Base-by-base conservation (phyloP, 1,140 invertebrate species). In the Drosophila hydei region DNA sequence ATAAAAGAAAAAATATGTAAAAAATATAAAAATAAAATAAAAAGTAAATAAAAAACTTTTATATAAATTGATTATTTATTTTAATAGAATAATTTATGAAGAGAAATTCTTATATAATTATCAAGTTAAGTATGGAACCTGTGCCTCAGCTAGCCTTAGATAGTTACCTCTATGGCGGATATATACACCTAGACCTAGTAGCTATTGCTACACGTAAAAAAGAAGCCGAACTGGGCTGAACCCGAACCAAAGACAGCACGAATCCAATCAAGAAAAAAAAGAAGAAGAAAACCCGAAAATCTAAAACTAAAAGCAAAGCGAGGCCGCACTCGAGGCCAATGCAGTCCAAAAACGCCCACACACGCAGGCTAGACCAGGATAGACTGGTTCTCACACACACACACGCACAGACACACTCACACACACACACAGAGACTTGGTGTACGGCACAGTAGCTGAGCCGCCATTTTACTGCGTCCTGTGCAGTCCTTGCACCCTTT, bases 391-490 rank as follows among this genome's bases (percentile, higher is more conserved):
- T 50, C 47, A 8, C 21, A 25, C 23, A 25, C 12, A 19, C 59
- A 25, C 33, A 16, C 6, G n/a, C 45, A 23, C 30, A 16, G 16
- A 14, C 18, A 25, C 47, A 42, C 54, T 40, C 16, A 54, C 45
- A 58, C 36, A 42, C 33, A 38, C 30, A 55, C 38, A 21, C 9
- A 56, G 23, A 6, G 14, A 36, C 9, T 11, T 19, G 8, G 38
- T 36, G 14, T 16, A 45, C n/a, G 40, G 50, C 60, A 56, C 23
- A 55, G 48, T 42, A 75, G 79, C 69, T 60, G 77, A 70, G 81
- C 77, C 80, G 80, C 80, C 80, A 85, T 85, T 85, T 85, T 85
- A 87, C 70, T 85, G 80, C 80, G 80, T 62, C 59, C 73, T 67
- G 72, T 75, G 59, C 75, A 62, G 48, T 33, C 72, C 75, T 56